Evolutionary conservation across 2,113 vertebrate genomes (phyloP).

Genomic region (Panurus biarmicus): DNA sequence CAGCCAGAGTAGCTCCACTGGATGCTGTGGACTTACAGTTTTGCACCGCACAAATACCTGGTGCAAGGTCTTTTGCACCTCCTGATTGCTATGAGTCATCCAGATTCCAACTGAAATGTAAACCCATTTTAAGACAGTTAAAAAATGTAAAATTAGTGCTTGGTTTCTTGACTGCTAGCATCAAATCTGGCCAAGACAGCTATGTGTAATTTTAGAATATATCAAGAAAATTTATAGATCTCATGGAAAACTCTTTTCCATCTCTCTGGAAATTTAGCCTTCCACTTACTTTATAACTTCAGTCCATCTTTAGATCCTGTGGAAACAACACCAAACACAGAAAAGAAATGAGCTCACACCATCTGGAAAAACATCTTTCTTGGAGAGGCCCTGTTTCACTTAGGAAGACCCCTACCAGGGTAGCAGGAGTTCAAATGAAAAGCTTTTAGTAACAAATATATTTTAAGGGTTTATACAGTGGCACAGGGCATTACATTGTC

Average conservation of each 20-base stretch:
- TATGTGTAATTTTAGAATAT: not conserved
- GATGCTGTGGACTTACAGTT: not conserved
- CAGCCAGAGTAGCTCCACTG: not conserved
- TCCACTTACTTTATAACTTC: slow-evolving; percentile 24
- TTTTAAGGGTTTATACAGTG: not conserved
- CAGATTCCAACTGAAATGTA: not conserved
- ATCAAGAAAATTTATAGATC: not conserved
- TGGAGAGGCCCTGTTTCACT: not conserved
- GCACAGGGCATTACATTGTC: not conserved
- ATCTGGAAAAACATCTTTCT: slow-evolving; percentile 9
- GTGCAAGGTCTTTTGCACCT: fast-evolving
- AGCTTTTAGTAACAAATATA: not conserved
- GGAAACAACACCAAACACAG: not conserved
- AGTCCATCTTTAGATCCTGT: slow-evolving; percentile 5
- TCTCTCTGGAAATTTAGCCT: not conserved
- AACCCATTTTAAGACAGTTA: not conserved
- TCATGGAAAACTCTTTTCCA: slow-evolving; percentile 3
- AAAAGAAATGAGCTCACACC: slow-evolving; percentile 18
- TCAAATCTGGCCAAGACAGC: not conserved
- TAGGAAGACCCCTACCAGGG: not conserved
- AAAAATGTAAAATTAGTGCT: not conserved
- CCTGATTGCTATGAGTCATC: not conserved
- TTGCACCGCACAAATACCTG: not conserved
- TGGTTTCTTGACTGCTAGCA: not conserved
- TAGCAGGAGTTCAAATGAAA: not conserved